phyloP scores from a whole-genome alignment of 2,797 vertebrate species.

The Gorsachius magnificus region DNA sequence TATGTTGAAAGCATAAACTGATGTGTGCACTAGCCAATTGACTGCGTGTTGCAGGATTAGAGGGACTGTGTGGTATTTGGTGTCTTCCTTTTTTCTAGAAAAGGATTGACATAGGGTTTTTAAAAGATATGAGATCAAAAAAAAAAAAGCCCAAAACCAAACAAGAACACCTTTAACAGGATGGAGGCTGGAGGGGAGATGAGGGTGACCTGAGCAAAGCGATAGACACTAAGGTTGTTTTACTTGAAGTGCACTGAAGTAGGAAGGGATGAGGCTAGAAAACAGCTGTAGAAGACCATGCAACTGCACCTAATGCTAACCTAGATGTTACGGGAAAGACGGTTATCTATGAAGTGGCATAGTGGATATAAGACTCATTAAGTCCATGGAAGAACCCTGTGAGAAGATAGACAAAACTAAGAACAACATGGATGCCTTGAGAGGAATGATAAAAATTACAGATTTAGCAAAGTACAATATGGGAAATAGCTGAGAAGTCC shows the following conservation, averaged over 20 bases:
- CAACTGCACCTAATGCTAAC: not conserved
- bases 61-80: rapidly evolving
- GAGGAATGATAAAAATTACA: not conserved
- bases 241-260: not conserved
- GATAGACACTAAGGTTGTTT: not conserved
- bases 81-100: not conserved
- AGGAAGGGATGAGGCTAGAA: not conserved
- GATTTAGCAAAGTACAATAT: not conserved
- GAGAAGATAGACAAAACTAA: not conserved
- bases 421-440: not conserved
- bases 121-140: not conserved
- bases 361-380: not conserved
- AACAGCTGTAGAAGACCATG: not conserved
- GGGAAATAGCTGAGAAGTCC: not conserved
- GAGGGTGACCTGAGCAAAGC: not conserved
- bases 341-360: not conserved
- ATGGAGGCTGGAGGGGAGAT: not conserved
- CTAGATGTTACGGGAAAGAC: not conserved
- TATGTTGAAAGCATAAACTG: not conserved
- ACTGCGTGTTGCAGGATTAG: not conserved
- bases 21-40: not conserved
- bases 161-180: not conserved
- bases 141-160: no score
- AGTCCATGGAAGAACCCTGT: not conserved
- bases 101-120: not conserved